A percentile compares a stretch with the other conserved stretches of the same genome.
Evolutionary conservation across 2,113 vertebrate species (phyloP).

Genomic region (Illadopsis cleaveri): DNA sequence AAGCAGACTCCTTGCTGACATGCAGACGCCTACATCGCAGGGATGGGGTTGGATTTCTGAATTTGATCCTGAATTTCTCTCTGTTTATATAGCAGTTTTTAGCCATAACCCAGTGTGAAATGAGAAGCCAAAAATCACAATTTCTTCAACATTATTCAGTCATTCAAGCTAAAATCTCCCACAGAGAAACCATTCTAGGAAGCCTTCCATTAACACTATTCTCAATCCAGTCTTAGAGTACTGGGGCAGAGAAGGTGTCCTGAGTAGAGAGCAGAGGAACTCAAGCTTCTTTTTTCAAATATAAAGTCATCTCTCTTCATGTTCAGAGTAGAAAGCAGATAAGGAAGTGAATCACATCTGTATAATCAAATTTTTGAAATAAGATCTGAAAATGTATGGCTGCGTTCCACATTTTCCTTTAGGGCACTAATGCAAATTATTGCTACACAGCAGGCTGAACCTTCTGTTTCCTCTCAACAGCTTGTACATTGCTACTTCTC

Average conservation of each 20-base stretch:
- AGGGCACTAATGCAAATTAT: neutral
- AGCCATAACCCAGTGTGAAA: neutral
- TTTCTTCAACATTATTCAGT: neutral
- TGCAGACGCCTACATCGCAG: neutral
- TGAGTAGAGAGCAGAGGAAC: neutral
- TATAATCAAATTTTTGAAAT: conserved; percentile 3
- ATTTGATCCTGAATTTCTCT: neutral
- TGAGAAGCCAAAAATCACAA: neutral
- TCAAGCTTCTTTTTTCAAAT: neutral
- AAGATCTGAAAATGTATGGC: neutral
- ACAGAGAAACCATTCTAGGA: neutral
- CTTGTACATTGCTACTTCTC: neutral
- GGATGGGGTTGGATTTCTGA: neutral
- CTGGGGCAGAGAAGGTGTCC: neutral
- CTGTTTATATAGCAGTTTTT: neutral
- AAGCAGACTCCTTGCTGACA: neutral
- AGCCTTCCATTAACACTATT: neutral
- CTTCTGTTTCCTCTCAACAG: neutral
- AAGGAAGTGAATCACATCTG: neutral
- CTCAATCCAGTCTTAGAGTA: neutral
- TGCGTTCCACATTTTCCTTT: neutral
- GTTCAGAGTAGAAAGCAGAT: neutral
- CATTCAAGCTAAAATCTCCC: neutral
- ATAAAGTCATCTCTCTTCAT: neutral
- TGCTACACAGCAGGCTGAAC: neutral